phyloP scores from a whole-genome alignment of 2,797 vertebrate genomes.

The Hoplostethus atlanticus region DNA sequence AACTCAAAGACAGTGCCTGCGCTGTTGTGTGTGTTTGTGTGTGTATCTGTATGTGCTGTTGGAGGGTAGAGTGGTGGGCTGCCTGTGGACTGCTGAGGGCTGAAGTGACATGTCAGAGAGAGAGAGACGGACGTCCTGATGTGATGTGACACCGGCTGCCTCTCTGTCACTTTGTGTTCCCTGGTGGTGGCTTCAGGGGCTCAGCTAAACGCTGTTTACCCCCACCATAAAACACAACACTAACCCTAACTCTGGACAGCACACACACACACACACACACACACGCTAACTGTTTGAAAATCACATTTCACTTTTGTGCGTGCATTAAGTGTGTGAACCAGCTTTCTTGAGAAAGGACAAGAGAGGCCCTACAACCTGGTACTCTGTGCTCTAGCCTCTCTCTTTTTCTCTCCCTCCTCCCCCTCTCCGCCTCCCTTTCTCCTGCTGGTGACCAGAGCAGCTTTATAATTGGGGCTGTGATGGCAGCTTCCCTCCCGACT shows the following conservation, averaged over 20 bases:
- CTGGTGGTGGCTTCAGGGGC: slow-evolving; percentile 71
- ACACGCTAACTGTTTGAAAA: slow-evolving; percentile 9
- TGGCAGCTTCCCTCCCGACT: slow-evolving; percentile 87
- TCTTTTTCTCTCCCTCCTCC: slow-evolving; percentile 5
- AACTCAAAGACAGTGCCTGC: slow-evolving; percentile 26
- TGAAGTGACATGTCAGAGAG: slow-evolving; percentile 73
- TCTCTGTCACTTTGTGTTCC: slow-evolving; percentile 85
- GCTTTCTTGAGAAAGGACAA: slow-evolving; percentile 39
- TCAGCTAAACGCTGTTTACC: slow-evolving; percentile 80
- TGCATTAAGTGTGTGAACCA: slow-evolving; percentile 25
- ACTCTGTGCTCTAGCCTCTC: slow-evolving; percentile 41
- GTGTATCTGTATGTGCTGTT: slow-evolving; percentile 11
- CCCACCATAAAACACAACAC: slow-evolving; percentile 56
- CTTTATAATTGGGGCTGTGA: slow-evolving; percentile 88
- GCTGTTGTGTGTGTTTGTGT: slow-evolving; percentile 12
- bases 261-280: slow-evolving; percentile 6
- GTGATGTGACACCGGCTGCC: slow-evolving; percentile 81
- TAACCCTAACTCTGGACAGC: slow-evolving; percentile 39
- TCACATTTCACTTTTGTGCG: slow-evolving; percentile 26
- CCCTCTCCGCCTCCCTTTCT: slow-evolving; percentile 53
- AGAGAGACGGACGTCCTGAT: slow-evolving; percentile 73
- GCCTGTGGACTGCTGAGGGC: slow-evolving; percentile 51
- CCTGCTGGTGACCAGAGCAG: slow-evolving; percentile 75
- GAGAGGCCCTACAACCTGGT: slow-evolving; percentile 50
- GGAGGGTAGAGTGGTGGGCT: slow-evolving; percentile 42